Conservation (phyloP, 2,113 vertebrate species). For the Aepyceros melampus region DNA sequence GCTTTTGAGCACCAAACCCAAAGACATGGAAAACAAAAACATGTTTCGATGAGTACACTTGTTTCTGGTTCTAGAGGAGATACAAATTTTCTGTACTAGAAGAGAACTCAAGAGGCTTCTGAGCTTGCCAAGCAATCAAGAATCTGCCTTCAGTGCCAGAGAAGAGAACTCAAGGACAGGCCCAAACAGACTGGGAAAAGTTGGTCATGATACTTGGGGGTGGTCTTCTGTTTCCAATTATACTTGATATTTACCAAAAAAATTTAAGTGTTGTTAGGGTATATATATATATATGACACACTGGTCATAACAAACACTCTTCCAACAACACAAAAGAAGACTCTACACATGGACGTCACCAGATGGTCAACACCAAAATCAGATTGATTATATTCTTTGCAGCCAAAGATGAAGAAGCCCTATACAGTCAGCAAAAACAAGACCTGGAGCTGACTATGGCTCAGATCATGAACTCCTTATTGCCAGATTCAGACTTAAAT, state of each 20-base stretch:
- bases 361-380: too few species aligned
- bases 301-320: too few species aligned
- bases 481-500: too few species aligned
- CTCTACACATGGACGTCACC: too few species aligned
- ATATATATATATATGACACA: not conserved
- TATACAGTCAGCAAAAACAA: too few species aligned
- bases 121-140: not conserved
- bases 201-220: not conserved
- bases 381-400: too few species aligned
- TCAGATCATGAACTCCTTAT: too few species aligned
- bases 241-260: not conserved
- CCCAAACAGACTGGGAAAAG: not conserved
- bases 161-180: not conserved
- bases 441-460: too few species aligned
- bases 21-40: not conserved
- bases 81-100: not conserved
- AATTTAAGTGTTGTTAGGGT: not conserved
- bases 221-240: not conserved
- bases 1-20: not conserved
- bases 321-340: too few species aligned
- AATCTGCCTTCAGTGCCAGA: not conserved
- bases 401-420: too few species aligned
- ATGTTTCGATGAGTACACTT: not conserved
- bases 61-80: slow-evolving; percentile 17
- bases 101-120: not conserved